phyloP scores from a whole-genome alignment of 1,140 invertebrate species.

The Drosophila varians region DNA sequence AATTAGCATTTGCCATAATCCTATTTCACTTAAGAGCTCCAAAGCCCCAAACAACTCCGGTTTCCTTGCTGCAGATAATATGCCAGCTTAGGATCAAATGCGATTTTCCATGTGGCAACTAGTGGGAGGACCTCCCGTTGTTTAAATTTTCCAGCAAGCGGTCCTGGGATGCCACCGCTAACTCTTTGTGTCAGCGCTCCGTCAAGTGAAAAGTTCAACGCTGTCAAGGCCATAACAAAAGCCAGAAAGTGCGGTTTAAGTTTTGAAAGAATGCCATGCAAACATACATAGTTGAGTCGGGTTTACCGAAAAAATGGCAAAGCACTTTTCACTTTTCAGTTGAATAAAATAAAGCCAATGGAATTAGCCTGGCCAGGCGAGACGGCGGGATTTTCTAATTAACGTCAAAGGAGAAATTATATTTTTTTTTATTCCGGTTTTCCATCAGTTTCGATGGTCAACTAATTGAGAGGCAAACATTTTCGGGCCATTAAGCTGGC shows the following conservation, averaged over 20 bases:
- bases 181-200: conserved; percentile 19
- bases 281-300: background rate
- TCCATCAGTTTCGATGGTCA: conserved; percentile 32
- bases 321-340: too few relatives aligned
- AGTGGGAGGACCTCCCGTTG: background rate
- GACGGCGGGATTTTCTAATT: conserved; percentile 39
- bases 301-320: too few relatives aligned
- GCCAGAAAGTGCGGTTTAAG: background rate
- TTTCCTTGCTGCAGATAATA: conserved; percentile 8
- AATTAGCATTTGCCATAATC: conserved; percentile 10
- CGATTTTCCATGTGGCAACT: conserved; percentile 21
- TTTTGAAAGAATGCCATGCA: conserved; percentile 12
- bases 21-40: background rate
- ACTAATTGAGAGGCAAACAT: conserved; percentile 28
- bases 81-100: conserved; percentile 12
- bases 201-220: conserved; percentile 4
- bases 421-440: background rate
- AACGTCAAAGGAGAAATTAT: conserved; percentile 44
- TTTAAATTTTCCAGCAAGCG: background rate
- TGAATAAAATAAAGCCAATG: too few relatives aligned
- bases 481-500: conserved; percentile 36
- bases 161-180: conserved; percentile 4
- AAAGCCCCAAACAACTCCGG: conserved; percentile 8
- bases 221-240: conserved; percentile 3
- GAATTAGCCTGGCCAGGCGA: conserved; percentile 35